Percentiles rank a stretch among this genome's conserved stretches.
Conservation (phyloP, 2,797 vertebrate species). For the Sus cebifrons region DNA sequence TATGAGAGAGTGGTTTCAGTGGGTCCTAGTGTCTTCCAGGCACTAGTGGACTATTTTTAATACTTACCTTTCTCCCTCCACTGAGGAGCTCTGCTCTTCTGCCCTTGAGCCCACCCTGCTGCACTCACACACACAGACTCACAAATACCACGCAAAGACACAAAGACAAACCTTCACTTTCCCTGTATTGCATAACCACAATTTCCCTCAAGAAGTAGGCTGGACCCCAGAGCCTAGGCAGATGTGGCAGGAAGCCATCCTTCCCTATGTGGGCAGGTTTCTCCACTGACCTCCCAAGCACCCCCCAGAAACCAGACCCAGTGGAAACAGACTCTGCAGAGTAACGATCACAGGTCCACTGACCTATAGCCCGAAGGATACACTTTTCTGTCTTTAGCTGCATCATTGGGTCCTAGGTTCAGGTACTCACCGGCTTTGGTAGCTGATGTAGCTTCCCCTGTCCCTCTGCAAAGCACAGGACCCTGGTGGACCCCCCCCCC, state of each 20-base stretch:
- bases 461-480: background rate
- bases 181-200: background rate
- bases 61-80: background rate
- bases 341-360: background rate
- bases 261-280: background rate
- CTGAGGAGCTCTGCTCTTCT: background rate
- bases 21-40: background rate
- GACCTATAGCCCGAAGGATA: background rate
- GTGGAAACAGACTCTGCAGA: background rate
- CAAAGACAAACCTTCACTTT: background rate
- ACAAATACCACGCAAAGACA: background rate
- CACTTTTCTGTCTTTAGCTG: background rate
- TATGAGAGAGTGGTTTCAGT: background rate
- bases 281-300: background rate
- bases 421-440: constrained; percentile 70
- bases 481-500: background rate
- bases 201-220: constrained; percentile 13
- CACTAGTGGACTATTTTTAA: constrained; percentile 58
- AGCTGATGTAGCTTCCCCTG: background rate
- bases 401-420: background rate
- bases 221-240: background rate
- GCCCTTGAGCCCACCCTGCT: background rate
- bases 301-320: background rate
- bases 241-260: background rate
- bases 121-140: background rate